These are phyloP conservation scores for Dinoponera quadriceps DNA, from an alignment of 1,140 invertebrate genomes.

Conservation along the genomic window DNA sequence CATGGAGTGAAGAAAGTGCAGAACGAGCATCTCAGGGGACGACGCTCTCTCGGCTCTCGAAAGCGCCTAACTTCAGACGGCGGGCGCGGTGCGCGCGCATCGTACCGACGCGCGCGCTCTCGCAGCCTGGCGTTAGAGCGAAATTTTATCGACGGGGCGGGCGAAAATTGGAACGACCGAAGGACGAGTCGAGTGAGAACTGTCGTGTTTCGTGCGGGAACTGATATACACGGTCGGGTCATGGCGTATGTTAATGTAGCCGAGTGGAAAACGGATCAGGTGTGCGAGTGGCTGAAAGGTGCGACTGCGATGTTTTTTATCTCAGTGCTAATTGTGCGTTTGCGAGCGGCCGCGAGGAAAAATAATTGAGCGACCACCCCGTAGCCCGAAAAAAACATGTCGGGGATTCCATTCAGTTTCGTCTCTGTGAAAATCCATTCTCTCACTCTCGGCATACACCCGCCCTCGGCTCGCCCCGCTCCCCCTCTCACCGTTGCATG, in stretches of 20 bases:
- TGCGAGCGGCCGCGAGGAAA: neutral
- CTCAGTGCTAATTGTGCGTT: neutral
- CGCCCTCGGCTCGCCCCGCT: neutral
- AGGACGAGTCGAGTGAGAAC: conserved; percentile 18
- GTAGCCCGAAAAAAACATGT: conserved; percentile 10
- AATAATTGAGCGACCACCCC: neutral
- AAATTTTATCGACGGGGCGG: conserved; percentile 57
- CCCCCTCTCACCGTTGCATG: neutral
- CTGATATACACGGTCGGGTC: conserved; percentile 40
- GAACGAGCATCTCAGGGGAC: too few relatives aligned
- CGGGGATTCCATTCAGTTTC: conserved; percentile 28
- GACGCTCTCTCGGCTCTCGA: too few relatives aligned
- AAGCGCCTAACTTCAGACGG: too few relatives aligned
- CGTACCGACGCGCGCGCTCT: neutral
- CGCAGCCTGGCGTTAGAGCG: neutral
- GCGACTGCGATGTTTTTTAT: conserved; percentile 58
- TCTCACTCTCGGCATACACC: neutral
- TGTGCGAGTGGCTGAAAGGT: conserved; percentile 97
- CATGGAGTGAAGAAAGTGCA: too few relatives aligned
- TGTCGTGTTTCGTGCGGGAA: conserved; percentile 49
- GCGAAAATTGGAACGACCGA: conserved; percentile 49
- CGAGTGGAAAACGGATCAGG: conserved; percentile 97
- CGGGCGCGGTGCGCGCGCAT: too few relatives aligned
- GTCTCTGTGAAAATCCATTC: conserved; percentile 54
- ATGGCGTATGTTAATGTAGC: conserved; percentile 96